A percentile compares a stretch with the other conserved stretches of the same genome.
phyloP scores from a whole-genome alignment of 2,888 invertebrate genomes.

The Parochlus steinenii region DNA sequence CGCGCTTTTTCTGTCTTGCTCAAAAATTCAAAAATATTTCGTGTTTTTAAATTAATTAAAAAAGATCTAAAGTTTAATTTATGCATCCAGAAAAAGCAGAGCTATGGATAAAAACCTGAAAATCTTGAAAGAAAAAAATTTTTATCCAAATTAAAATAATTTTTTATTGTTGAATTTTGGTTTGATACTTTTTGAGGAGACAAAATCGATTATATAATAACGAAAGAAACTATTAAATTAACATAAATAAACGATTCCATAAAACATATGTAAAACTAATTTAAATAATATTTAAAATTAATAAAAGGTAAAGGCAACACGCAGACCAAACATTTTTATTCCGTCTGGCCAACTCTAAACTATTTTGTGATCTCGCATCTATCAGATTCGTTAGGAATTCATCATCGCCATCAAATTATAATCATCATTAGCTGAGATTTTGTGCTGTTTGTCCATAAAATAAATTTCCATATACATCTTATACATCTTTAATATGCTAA shows the following conservation, averaged over 20 bases:
- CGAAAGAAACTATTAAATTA: constrained; percentile 1
- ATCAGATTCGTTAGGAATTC: constrained; percentile 8
- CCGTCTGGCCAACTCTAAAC: not conserved
- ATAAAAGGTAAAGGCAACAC: constrained; percentile 6
- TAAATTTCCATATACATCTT: no score
- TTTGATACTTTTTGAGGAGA: no score
- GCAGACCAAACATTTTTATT: no score
- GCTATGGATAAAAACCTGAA: not conserved
- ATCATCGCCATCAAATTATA: constrained; percentile 9
- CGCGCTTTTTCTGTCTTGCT: no score
- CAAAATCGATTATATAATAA: no score
- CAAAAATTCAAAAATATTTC: no score
- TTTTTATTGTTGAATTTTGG: not conserved
- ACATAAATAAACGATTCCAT: constrained; percentile 4
- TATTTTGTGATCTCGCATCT: not conserved
- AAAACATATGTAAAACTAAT: constrained; percentile 5
- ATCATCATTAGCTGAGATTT: constrained; percentile 9
- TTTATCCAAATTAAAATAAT: not conserved
- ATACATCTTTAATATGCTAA: no score
- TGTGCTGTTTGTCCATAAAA: no score
- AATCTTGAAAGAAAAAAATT: not conserved
- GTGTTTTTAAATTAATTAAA: constrained; percentile 10
- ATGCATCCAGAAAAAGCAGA: not conserved
- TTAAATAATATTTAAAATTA: constrained; percentile 10
- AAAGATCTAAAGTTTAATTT: constrained; percentile 7